phyloP scores from a whole-genome alignment of 2,888 invertebrate species.

The Rugalucina vietnamica region DNA sequence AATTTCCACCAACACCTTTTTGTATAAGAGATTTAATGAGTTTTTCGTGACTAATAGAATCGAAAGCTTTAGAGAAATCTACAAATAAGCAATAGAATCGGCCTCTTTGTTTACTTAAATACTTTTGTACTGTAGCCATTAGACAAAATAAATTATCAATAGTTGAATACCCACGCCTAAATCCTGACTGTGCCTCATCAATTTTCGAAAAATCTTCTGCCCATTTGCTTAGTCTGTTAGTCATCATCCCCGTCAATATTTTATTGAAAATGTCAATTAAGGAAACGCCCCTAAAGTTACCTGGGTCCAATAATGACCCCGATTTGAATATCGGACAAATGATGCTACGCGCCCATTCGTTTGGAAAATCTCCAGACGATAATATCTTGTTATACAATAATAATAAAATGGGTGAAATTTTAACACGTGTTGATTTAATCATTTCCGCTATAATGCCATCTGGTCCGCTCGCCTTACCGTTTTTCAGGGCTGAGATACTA shows the following conservation, averaged over 20 bases:
- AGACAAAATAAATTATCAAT: background rate
- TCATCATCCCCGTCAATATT: background rate
- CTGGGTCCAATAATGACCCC: too few relatives aligned
- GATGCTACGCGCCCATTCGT: too few relatives aligned
- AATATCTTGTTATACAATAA: too few relatives aligned
- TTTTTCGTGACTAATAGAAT: background rate
- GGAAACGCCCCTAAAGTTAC: background rate
- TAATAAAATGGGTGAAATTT: too few relatives aligned
- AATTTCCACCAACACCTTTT: background rate
- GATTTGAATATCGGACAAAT: too few relatives aligned
- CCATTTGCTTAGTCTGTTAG: background rate
- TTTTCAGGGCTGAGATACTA: too few relatives aligned
- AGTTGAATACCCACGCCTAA: background rate
- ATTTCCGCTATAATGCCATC: too few relatives aligned
- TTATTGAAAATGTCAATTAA: conserved; percentile 4
- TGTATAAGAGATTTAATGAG: background rate
- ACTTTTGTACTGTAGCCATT: background rate
- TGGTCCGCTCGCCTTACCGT: too few relatives aligned
- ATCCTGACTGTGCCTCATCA: background rate
- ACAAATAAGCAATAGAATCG: background rate
- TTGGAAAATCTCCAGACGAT: too few relatives aligned
- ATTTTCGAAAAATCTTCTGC: background rate
- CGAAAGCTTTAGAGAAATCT: conserved; percentile 5
- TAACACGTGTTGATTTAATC: too few relatives aligned
- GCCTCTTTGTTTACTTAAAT: background rate